These are phyloP conservation scores for Propsilocerus akamusi DNA, from an alignment of 1,140 invertebrate species.

Conservation along the genomic window DNA sequence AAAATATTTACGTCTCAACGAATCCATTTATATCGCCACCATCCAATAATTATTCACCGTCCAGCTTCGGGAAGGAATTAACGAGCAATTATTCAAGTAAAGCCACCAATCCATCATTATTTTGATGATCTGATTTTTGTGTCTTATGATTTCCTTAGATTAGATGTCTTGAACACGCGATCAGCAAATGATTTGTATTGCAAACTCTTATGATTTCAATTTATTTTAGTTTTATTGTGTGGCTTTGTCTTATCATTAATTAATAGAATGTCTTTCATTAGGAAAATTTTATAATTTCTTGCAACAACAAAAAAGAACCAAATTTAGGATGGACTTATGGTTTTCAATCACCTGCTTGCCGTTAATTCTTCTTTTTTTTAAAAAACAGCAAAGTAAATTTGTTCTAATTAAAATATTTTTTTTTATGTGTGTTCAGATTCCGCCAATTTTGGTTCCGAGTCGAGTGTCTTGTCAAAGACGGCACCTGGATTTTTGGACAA, in stretches of 20 bases:
- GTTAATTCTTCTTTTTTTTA: too few species aligned
- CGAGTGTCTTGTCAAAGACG: constrained; percentile 25
- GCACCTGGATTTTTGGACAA: constrained; percentile 47
- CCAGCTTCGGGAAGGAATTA: constrained; percentile 6
- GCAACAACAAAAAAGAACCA: too few species aligned
- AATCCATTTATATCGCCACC: constrained; percentile 25
- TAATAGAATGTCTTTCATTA: background rate
- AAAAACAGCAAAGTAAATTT: too few species aligned
- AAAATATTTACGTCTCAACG: constrained; percentile 25
- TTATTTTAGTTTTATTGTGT: background rate
- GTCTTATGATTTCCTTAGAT: too few species aligned
- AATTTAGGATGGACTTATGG: too few species aligned
- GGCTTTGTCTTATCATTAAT: background rate
- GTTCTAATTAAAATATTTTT: too few species aligned
- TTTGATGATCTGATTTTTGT: too few species aligned
- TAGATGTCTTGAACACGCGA: background rate
- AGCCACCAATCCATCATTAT: background rate
- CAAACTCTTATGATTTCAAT: background rate
- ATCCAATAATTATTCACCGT: constrained; percentile 5
- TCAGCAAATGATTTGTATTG: background rate
- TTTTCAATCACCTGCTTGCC: too few species aligned
- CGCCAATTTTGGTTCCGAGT: too few species aligned
- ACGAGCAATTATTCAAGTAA: background rate
- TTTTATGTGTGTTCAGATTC: too few species aligned
- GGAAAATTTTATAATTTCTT: background rate